phyloP scores from a whole-genome alignment of 2,113 vertebrate genomes.

The Anolis carolinensis region DNA sequence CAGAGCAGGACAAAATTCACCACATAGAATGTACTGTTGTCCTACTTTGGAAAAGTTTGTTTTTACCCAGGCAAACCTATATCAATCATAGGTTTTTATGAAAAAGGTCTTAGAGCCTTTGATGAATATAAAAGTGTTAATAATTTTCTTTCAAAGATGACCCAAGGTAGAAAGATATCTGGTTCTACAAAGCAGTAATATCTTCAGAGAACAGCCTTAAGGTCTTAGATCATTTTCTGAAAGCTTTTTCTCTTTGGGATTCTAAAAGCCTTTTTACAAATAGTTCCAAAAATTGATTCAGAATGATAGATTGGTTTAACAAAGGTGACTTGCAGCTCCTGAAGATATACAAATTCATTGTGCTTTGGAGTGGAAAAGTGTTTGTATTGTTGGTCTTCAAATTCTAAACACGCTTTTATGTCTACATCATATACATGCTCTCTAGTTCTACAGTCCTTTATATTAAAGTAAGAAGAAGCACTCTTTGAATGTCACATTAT shows the following conservation, averaged over 20 bases:
- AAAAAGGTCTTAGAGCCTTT: background rate
- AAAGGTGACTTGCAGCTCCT: background rate
- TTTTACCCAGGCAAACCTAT: background rate
- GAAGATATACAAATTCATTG: background rate
- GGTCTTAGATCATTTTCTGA: slow-evolving; percentile 1
- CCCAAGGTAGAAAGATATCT: background rate
- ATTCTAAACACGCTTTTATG: background rate
- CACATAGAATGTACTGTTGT: background rate
- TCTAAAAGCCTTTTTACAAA: slow-evolving; percentile 5
- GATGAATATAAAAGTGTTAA: slow-evolving; percentile 5
- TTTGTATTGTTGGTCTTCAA: background rate
- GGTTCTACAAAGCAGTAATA: background rate
- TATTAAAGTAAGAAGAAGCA: background rate
- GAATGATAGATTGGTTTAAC: slow-evolving; percentile 20
- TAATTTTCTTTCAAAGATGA: background rate
- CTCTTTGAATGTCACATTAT: background rate
- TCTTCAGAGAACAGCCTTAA: background rate
- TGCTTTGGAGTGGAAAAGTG: background rate
- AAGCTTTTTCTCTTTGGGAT: background rate
- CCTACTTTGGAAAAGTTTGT: background rate
- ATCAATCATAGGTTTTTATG: background rate
- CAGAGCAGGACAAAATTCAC: background rate
- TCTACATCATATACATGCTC: background rate
- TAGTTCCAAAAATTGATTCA: slow-evolving; percentile 34
- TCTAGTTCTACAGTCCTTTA: background rate